These are phyloP conservation scores for Platanista minor DNA, from an alignment of 2,113 vertebrate species.

Conservation along the genomic window DNA sequence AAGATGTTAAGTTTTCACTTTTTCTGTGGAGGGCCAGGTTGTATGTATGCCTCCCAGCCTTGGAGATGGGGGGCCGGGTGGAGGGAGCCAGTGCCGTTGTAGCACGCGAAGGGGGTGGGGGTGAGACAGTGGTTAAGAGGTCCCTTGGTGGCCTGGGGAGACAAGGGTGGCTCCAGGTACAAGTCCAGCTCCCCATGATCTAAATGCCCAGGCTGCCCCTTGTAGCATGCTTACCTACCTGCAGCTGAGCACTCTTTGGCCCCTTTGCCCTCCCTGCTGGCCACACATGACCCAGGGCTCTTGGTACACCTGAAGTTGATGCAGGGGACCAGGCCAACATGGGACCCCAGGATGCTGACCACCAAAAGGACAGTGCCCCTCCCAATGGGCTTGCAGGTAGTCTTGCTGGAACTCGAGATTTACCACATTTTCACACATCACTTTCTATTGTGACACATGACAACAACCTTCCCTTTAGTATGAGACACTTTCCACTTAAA, in stretches of 20 bases:
- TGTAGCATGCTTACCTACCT: neutral
- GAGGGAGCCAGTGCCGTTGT: neutral
- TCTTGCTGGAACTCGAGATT: neutral
- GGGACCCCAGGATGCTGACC: neutral
- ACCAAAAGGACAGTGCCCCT: neutral
- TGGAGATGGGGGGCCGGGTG: too few species aligned
- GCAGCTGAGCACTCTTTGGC: neutral
- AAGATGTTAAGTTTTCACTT: neutral
- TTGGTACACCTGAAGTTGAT: neutral
- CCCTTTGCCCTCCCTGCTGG: neutral
- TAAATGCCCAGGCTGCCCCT: neutral
- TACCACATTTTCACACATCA: neutral
- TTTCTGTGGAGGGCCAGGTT: neutral
- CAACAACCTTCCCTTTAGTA: neutral
- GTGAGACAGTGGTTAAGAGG: neutral
- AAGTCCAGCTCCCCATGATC: neutral
- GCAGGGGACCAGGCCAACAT: neutral
- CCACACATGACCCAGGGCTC: neutral
- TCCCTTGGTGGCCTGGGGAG: neutral
- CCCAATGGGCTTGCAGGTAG: neutral
- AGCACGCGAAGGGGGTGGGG: neutral
- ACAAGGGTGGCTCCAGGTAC: neutral
- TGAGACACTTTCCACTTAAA: conserved; percentile 14
- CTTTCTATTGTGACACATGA: neutral
- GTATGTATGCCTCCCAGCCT: neutral